Evolutionary conservation across 2,888 invertebrate genomes (phyloP).

Genomic region (Polymixis flavicincta): DNA sequence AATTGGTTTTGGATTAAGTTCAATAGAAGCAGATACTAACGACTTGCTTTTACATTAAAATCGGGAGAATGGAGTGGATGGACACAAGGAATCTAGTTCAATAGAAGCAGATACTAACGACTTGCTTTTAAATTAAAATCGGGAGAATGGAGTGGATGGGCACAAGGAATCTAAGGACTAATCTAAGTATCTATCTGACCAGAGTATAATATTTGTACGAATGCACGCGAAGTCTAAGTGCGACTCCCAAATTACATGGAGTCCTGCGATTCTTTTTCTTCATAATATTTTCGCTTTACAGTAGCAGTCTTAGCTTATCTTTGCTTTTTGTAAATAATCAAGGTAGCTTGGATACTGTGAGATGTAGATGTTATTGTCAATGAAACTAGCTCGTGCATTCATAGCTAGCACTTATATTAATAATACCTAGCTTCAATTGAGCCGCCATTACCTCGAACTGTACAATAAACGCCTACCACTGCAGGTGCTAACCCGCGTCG

Average conservation of each 20-base stretch:
- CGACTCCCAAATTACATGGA: too few species aligned
- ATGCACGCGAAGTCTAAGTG: too few species aligned
- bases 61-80: neutral
- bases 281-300: neutral
- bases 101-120: neutral
- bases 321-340: neutral
- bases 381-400: constrained; percentile 11
- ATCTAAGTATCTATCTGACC: too few species aligned
- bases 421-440: constrained; percentile 23
- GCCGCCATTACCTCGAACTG: constrained; percentile 15
- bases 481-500: constrained; percentile 47
- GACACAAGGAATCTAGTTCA: neutral
- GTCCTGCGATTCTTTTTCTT: too few species aligned
- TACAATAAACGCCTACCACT: constrained; percentile 38
- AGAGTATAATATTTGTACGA: too few species aligned
- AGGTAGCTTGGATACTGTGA: neutral
- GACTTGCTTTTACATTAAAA: neutral
- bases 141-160: neutral
- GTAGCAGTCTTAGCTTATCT: neutral
- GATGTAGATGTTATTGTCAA: neutral
- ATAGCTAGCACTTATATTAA: constrained; percentile 24
- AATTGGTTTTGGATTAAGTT: constrained; percentile 6
- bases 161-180: neutral
- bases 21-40: neutral
- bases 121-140: neutral